Evolutionary conservation across 2,113 vertebrate genomes (phyloP), one percentile per base, ranked within the genome.

Genomic region (Nycticryphes semicollaris): DNA sequence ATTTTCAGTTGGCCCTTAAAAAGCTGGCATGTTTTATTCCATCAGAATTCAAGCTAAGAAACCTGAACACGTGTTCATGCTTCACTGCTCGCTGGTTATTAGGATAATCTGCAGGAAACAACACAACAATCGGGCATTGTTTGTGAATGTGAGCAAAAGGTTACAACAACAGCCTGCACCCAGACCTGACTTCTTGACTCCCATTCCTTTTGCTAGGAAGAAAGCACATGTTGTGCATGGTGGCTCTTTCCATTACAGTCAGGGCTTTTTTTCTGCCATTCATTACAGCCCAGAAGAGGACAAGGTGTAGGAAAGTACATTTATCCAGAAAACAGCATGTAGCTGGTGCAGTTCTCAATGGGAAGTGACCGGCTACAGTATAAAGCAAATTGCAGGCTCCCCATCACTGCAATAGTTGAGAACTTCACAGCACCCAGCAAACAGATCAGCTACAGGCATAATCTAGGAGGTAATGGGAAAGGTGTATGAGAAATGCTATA

Each of bases 71-170:
- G 2, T 48, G 48, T 50, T 95, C 82, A 60, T 45, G 83, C 84
- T 82, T 94, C 81, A 56, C 59, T 62, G 68, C 87, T 77, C 1
- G 1, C 63, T 51, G 54, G 68, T 72, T 90, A 86, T 96, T 80
- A 88, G 53, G 45, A 67, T 81, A 88, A 91, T 77, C 83, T 83
- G 43, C 76, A 68, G 85, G 93, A 96, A 96, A 68, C 43, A 89
- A 66, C 80, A 85, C 10, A 78, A 96, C 96, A 95, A 93, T 67
- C 50, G 66, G 41, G 41, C 78, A 79, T 93, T 90, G 84, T 84
- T 91, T 92, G 54, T 76, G 56, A 93, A 90, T 94, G 94, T 94
- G 85, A 90, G 86, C 87, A 74, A 94, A 95, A 96, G 96, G 84
- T 80, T 90, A 84, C 60, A 74, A 70, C 41, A 77, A 51, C 60